Evolutionary conservation across 2,888 invertebrate species (phyloP).

Genomic region (Latrodectus elegans): DNA sequence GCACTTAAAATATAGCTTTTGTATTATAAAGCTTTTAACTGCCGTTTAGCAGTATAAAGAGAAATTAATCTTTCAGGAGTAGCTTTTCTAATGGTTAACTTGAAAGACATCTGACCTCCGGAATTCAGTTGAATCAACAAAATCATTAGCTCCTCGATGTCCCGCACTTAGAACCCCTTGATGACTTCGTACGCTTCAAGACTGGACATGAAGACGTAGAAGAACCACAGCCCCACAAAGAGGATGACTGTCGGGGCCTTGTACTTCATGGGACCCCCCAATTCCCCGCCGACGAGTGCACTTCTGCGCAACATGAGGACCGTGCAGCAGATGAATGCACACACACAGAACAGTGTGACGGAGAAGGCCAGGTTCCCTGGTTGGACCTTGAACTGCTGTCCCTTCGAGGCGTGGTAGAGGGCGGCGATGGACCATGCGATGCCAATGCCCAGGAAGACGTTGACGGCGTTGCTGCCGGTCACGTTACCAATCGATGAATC

Average conservation of each 20-base stretch:
- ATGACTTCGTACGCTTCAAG: constrained; percentile 95
- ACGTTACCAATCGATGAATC: constrained; percentile 97
- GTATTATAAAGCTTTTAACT: not conserved
- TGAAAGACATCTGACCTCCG: not conserved
- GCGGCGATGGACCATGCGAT: constrained; percentile 99
- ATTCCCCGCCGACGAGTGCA: constrained; percentile 86
- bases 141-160: not conserved
- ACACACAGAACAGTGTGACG: constrained; percentile 95
- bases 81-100: not conserved
- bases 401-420: constrained; percentile 82
- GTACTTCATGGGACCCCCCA: constrained; percentile 88
- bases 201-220: constrained; percentile 93
- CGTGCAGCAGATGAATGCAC: constrained; percentile 87
- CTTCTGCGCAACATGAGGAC: constrained; percentile 87
- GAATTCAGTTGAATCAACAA: not conserved
- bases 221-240: constrained; percentile 90
- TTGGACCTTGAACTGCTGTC: constrained; percentile 72
- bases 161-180: constrained; percentile 83
- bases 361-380: constrained; percentile 93
- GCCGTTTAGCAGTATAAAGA: not conserved
- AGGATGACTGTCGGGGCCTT: constrained; percentile 87
- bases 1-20: not conserved
- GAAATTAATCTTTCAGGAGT: not conserved
- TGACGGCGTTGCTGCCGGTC: constrained; percentile 99
- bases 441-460: constrained; percentile 99